phyloP scores from a whole-genome alignment of 2,113 vertebrate genomes.

The Seriola quinqueradiata region DNA sequence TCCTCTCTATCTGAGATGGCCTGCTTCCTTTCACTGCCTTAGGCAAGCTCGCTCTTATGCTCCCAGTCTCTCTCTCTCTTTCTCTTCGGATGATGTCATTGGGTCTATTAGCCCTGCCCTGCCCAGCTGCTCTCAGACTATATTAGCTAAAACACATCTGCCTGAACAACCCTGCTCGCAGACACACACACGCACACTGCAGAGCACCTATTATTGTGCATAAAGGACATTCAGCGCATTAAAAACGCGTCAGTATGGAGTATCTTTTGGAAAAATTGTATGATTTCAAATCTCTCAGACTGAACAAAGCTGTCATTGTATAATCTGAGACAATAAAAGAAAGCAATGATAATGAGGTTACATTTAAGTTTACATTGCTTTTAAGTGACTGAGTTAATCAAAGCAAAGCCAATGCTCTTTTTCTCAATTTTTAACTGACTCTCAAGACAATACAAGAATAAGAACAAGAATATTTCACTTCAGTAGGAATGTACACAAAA shows the following conservation, averaged over 20 bases:
- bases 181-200: background rate
- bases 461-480: background rate
- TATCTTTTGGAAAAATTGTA: background rate
- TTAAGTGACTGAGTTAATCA: background rate
- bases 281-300: background rate
- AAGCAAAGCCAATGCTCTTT: no score
- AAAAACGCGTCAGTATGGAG: background rate
- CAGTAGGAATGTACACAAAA: background rate
- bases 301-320: background rate
- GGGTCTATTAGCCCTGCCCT: constrained; percentile 83
- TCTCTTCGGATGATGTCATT: constrained; percentile 88
- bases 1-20: constrained; percentile 73
- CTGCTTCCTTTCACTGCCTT: constrained; percentile 66
- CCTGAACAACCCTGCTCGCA: constrained; percentile 54
- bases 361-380: background rate
- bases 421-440: background rate
- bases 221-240: background rate
- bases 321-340: background rate
- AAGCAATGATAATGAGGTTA: background rate
- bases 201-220: constrained; percentile 7
- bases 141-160: constrained; percentile 85
- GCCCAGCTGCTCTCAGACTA: constrained; percentile 81
- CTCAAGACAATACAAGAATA: background rate
- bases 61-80: constrained; percentile 63
- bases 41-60: constrained; percentile 67